Base-by-base conservation (phyloP, 2,113 vertebrate genomes). In the Stegastes partitus region DNA sequence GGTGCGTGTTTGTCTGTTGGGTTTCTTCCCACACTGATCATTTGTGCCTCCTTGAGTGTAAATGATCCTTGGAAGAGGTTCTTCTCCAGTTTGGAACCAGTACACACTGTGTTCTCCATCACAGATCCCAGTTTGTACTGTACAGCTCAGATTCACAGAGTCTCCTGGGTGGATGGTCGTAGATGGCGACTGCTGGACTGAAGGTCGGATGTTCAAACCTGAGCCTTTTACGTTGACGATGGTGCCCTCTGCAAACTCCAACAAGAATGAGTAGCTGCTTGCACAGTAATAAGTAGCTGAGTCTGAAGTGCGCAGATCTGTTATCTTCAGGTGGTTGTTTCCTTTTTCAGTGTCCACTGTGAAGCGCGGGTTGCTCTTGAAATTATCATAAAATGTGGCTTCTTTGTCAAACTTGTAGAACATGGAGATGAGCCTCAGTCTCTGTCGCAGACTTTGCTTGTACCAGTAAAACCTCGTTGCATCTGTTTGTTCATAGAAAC, bases 21-120 rank as follows among this genome's bases (percentile, higher is more conserved):
- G 7, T 9, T 34, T 10, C 31, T 7, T 34, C 31, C 10, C 31
- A 34, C 31, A 34, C 31, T 9, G 31, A 34, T 34, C 31, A 34
- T 7, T 9, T 9, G 7, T 34, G 31, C 8, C 31, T 34, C 31
- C 31, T 9, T 34, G 31, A 2, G 1, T 34, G 31, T 34, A 34
- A 34, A 34, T 34, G 8, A 34, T 7, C 10, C 31, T 9, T 34
- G 31, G 31, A 1, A 9, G 31, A 34, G 31, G 10, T 9, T 34
- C 31, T 34, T 34, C 31, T 34, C 10, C 31, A 9, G 1, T 34
- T 34, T 7, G 8, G 31, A 10, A 34, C 31, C 31, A 34, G 31
- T 91, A 88, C 31, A 93, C 89, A 47, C 61, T 74, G 57, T 88
- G 67, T 67, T 79, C 68, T 84, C 42, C 83, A 14, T 58, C 63